Base-by-base conservation (phyloP, 2,113 vertebrate genomes). In the Asarcornis scutulata region DNA sequence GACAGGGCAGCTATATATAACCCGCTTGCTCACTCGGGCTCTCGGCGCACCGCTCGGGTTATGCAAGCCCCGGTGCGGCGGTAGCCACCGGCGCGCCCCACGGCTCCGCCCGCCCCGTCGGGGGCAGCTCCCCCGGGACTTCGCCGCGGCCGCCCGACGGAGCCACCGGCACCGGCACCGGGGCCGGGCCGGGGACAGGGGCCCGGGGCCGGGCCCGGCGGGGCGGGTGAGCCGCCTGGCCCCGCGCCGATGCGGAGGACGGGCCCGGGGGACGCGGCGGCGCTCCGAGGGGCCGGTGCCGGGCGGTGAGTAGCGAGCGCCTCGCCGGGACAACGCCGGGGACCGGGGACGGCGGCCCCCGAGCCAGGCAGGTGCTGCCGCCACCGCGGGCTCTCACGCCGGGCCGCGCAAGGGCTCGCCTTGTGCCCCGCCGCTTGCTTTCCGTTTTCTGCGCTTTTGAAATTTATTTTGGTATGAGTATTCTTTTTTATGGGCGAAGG, bases 1-100 rank as follows among this genome's bases (percentile, higher is more conserved):
- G 87, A 91, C 96, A 3, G 96, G 95, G 96, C 94, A 89, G 93
- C 95, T 96, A 96, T 91, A 95, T 95, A 95, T 95, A 96, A 97
- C 93, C 96, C 93, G 74, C 86, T 92, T 85, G 94, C 95, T 95
- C 95, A 87, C 95, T 79, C 56, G 46, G n/a, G 55, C 92, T 94
- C 93, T 82, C 94, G 78, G 77, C 87, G 87, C 95, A 95, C 89
- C 94, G 87, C 74, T 87, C 44, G 89, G 77, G 91, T 96, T 96
- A 91, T 97, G 95, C 95, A 96, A 92, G 64, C 96, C 92, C 88
- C 67, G 86, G 22, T 67, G 32, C 88, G 32, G 80, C 87, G 69
- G 89, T 89, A 95, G 91, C 95, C 95, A 91, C 91, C 84, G 89
- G 95, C 86, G 93, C 96, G 27, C 91, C 94, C 93, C 93, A 83